Percentiles rank a stretch among this genome's conserved stretches.
Conservation (phyloP, 1,140 invertebrate species). For the Orussus abietinus region DNA sequence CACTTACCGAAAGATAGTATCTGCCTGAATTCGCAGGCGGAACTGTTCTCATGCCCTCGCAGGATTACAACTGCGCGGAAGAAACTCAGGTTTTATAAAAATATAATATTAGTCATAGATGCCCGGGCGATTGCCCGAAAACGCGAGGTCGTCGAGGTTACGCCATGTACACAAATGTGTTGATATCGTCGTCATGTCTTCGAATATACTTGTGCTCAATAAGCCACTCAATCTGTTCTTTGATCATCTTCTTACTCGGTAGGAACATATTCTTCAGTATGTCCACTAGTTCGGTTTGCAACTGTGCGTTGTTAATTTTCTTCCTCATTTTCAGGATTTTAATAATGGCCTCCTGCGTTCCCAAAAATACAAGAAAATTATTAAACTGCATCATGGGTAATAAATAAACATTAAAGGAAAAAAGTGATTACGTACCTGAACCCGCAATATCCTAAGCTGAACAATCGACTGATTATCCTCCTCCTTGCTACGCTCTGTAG, state of each 20-base stretch:
- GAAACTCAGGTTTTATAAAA: slow-evolving; percentile 35
- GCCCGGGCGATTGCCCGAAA: slow-evolving; percentile 20
- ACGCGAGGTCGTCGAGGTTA: slow-evolving; percentile 51
- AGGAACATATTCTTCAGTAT: slow-evolving; percentile 99
- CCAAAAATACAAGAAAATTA: slow-evolving; percentile 12
- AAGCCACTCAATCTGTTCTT: slow-evolving; percentile 98
- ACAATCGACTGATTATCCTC: slow-evolving; percentile 98
- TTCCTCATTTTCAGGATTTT: slow-evolving; percentile 99
- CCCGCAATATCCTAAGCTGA: slow-evolving; percentile 87
- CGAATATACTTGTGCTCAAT: slow-evolving; percentile 98
- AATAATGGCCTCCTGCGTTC: slow-evolving; percentile 92
- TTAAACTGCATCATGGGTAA: slow-evolving; percentile 1
- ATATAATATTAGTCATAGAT: slow-evolving; percentile 34
- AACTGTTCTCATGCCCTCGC: no score
- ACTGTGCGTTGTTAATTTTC: slow-evolving; percentile 85
- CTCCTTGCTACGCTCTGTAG: slow-evolving; percentile 91
- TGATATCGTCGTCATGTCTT: slow-evolving; percentile 95
- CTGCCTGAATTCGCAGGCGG: no score
- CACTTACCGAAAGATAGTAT: no score
- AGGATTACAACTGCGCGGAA: no score
- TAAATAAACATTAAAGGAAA: slow-evolving; percentile 7
- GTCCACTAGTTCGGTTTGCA: slow-evolving; percentile 96
- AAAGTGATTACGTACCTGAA: slow-evolving; percentile 57
- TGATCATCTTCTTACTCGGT: slow-evolving; percentile 98
- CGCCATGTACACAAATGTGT: slow-evolving; percentile 97